Base-by-base conservation (phyloP, 2,888 invertebrate species). In the Orgyia antiqua region DNA sequence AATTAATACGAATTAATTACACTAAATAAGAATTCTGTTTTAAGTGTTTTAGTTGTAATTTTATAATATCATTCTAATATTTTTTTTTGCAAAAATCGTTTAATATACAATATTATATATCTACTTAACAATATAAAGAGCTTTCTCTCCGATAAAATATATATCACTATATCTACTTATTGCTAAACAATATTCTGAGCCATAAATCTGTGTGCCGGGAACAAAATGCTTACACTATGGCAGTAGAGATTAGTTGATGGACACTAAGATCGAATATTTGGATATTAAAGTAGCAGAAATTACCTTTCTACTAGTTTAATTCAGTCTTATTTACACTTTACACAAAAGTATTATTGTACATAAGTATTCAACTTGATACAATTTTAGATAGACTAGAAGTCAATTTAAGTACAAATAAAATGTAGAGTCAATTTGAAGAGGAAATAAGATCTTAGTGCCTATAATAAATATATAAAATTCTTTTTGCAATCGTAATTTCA, bases 151-250 rank as follows among this genome's bases (percentile, higher is more conserved):
- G 50, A 51, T 62, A 51, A 48, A 58, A 54, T 53, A 51, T 53
- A 58, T 51, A 58, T 46, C 37, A 45, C 44, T 54, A 46, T 52
- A 61, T 41, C 56, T 68, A 68, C 56, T 68, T 73, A 73, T 67
- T 56, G 58, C 58, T 59, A 58, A 58, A 61, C 31, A 51, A 57
- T 41, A 55, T 51, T 56, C 46, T 58, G 40, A 54, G 53, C 51
- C 54, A 46, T 34, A 41, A 45, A 60, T 58, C 58, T 60, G 58
- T 60, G 61, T 63, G 61, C n/a, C n/a, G 59, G 58, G 58, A 56
- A 58, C 55, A 54, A 55, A 41, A 49, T 42, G 36, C 34, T 42
- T 23, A 31, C 33, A 26, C 29, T 33, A 32, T 36, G 19, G 36
- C 40, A n/a, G n/a, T 42, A 32, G 9, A 20, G 3, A 7, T 33